Conservation (phyloP, 2,888 invertebrate species). For the Liposcelis brunnea region DNA sequence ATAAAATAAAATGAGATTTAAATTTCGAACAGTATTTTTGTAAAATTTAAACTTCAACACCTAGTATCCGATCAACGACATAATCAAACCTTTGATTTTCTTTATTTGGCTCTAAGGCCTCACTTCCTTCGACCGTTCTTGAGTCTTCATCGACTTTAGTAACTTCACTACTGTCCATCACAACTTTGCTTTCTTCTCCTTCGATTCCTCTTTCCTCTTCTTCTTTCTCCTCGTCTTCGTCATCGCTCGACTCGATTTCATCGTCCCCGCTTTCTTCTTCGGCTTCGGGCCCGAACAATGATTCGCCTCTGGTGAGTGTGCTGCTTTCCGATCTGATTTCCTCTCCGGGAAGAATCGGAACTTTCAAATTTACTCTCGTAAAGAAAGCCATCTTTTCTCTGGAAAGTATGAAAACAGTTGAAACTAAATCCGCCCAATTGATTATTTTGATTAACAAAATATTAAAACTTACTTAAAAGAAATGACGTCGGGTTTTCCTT, state of each 20-base stretch:
- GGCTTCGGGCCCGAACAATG: slow-evolving; percentile 15
- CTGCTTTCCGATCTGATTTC: slow-evolving; percentile 14
- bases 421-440: too few species aligned
- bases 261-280: slow-evolving; percentile 13
- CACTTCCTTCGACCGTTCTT: slow-evolving; percentile 22
- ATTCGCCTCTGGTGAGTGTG: slow-evolving; percentile 16
- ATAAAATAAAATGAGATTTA: slow-evolving; percentile 1
- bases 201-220: slow-evolving; percentile 13
- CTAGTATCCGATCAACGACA: slow-evolving; percentile 65
- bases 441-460: too few species aligned
- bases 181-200: slow-evolving; percentile 19
- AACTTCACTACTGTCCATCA: slow-evolving; percentile 12
- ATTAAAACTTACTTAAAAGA: slow-evolving; percentile 90
- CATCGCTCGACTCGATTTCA: slow-evolving; percentile 10
- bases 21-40: not conserved
- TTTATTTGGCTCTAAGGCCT: slow-evolving; percentile 3
- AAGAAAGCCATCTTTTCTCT: slow-evolving; percentile 97
- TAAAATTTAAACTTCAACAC: slow-evolving; percentile 56
- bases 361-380: slow-evolving; percentile 58
- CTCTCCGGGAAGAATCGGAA: slow-evolving; percentile 57
- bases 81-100: slow-evolving; percentile 50
- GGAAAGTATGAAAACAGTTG: too few species aligned
- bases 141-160: slow-evolving; percentile 21
- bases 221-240: slow-evolving; percentile 10
- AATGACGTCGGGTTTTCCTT: slow-evolving; percentile 76